These are phyloP conservation scores for Tortrix viridana DNA, from an alignment of 2,888 invertebrate genomes.

Conservation along the genomic window DNA sequence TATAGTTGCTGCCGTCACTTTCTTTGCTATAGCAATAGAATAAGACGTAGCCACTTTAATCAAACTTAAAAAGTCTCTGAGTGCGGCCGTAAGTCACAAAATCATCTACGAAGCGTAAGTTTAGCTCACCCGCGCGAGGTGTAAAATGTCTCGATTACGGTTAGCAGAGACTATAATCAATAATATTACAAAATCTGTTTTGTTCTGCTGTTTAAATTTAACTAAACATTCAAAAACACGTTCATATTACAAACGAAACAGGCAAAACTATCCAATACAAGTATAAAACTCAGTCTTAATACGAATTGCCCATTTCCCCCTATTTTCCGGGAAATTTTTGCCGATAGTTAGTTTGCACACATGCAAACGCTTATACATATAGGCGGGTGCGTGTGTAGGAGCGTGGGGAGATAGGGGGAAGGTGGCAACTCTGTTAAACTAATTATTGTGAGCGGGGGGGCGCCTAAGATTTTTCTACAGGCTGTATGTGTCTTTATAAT, in stretches of 20 bases:
- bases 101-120: too few relatives aligned
- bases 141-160: too few relatives aligned
- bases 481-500: constrained; percentile 48
- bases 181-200: too few relatives aligned
- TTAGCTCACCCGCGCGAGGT: too few relatives aligned
- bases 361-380: background rate
- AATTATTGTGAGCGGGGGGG: constrained; percentile 63
- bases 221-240: constrained; percentile 2
- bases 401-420: constrained; percentile 22
- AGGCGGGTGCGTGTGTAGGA: constrained; percentile 7
- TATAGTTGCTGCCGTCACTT: too few relatives aligned
- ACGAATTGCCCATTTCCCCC: constrained; percentile 33
- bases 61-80: too few relatives aligned
- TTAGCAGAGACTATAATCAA: too few relatives aligned
- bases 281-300: constrained; percentile 36
- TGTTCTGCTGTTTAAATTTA: background rate
- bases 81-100: too few relatives aligned
- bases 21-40: too few relatives aligned
- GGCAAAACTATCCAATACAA: constrained; percentile 23
- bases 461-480: constrained; percentile 65
- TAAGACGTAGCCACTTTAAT: too few relatives aligned
- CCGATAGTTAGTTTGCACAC: constrained; percentile 35
- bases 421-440: constrained; percentile 58
- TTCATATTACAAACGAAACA: constrained; percentile 14
- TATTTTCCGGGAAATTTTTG: constrained; percentile 35